phyloP scores from a whole-genome alignment of 2,113 vertebrate species.

The Perognathus longimembris region DNA sequence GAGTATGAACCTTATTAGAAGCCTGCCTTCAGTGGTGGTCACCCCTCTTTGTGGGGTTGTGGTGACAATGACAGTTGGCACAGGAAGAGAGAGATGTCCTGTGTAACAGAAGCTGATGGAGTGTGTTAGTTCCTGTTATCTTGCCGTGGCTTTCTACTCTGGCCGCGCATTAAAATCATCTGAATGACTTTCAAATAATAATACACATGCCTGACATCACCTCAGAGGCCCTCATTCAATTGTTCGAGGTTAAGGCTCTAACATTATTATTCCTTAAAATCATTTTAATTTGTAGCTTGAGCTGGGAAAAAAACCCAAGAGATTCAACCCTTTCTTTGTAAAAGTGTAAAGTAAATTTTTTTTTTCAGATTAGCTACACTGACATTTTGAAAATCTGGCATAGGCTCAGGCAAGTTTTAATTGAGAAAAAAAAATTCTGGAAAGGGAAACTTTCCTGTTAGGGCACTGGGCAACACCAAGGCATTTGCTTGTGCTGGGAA shows the following conservation, averaged over 20 bases:
- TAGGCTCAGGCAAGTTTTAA: constrained; percentile 11
- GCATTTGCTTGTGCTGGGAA: background rate
- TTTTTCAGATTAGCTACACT: constrained; percentile 7
- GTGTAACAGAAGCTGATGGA: background rate
- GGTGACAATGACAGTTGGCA: background rate
- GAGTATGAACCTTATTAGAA: background rate
- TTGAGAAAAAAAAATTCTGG: constrained; percentile 39
- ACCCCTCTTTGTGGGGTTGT: background rate
- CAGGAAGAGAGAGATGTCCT: background rate
- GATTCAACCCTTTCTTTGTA: constrained; percentile 25
- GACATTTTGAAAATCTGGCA: constrained; percentile 13
- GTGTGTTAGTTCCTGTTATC: background rate
- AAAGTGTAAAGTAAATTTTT: background rate
- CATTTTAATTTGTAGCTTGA: constrained; percentile 34
- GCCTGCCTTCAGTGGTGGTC: background rate
- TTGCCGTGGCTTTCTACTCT: background rate
- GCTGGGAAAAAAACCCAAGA: background rate
- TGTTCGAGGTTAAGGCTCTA: background rate
- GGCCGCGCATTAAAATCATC: background rate
- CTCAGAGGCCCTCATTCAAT: background rate
- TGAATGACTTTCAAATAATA: background rate
- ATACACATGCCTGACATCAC: background rate
- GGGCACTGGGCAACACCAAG: background rate
- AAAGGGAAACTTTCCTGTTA: background rate
- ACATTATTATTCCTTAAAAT: background rate